Percentiles rank a stretch among this genome's conserved stretches.
Conservation (phyloP, 2,888 invertebrate species). For the Limnephilus lunatus region DNA sequence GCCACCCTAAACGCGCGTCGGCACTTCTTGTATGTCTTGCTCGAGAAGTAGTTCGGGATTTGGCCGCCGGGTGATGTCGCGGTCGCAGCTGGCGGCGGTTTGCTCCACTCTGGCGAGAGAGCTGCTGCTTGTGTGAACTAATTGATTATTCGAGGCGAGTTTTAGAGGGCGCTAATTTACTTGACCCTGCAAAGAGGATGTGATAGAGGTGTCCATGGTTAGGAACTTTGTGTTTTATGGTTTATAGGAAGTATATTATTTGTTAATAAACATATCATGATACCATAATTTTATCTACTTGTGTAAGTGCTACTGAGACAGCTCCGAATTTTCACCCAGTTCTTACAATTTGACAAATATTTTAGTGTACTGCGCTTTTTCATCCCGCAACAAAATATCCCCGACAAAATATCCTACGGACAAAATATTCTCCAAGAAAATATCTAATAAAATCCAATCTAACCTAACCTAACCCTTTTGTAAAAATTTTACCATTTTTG, state of each 20-base stretch:
- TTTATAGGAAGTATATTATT: background rate
- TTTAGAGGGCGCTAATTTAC: slow-evolving; percentile 21
- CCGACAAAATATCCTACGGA: no score
- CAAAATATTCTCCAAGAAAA: no score
- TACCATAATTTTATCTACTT: no score
- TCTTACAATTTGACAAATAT: no score
- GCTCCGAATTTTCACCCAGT: no score
- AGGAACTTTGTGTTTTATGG: background rate
- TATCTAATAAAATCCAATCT: no score
- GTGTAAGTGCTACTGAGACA: no score
- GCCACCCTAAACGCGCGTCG: background rate
- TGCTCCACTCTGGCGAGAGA: background rate
- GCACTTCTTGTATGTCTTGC: background rate
- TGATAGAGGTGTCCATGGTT: background rate
- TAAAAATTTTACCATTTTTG: no score
- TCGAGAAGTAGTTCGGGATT: background rate
- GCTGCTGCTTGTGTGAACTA: slow-evolving; percentile 7
- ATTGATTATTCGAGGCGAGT: slow-evolving; percentile 8
- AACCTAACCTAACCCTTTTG: no score
- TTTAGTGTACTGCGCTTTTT: no score
- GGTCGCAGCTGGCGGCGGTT: slow-evolving; percentile 20
- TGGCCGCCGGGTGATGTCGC: background rate
- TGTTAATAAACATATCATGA: no score
- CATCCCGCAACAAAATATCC: no score
- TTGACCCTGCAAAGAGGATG: background rate